Base-by-base conservation (phyloP, 1,140 invertebrate genomes). In the Lasioglossum baleicum region DNA sequence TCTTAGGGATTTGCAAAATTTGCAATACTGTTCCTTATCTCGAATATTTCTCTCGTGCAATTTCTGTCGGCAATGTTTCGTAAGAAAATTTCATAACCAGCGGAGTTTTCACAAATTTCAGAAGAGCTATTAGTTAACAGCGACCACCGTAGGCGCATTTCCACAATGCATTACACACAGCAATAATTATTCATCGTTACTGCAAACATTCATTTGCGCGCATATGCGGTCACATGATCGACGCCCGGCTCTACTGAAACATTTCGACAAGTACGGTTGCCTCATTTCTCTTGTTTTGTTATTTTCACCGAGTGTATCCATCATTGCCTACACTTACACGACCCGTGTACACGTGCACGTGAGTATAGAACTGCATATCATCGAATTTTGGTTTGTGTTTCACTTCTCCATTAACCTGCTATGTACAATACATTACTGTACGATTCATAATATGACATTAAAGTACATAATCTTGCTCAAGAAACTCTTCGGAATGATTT, bases 111-210 rank as follows among this genome's bases (percentile, higher is more conserved):
- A 84, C 80, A 35, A 35, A 35, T 84, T 80, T 84, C 72, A 68
- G 63, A 60, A 58, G 40, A 75, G 72, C 79, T 81, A 84, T 84
- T 79, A 73, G 76, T 58, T 80, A 72, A 68, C 64, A 81, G 60
- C 58, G 63, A 64, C 66, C 73, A 44, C 64, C 74, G 17, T 58
- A 56, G 61, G n/a, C 40, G 63, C 61, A 70, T 85, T 82, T 85
- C 63, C 61, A 76, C 67, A 80, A 83, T 79, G 42, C 61, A 61
- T 79, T 79, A 79, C 40, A 79, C 69, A 48, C 51, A 20, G 70
- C 51, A 73, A 73, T 73, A 73, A 79, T 79, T 79, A 79, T 79
- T 79, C 76, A 79, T 73, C 69, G 76, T 79, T 73, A 73, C 69
- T 73, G 70, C 48, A 79, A 73, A 65, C 51, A 53, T 79, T 79